phyloP scores from a whole-genome alignment of 1,140 invertebrate species.

The Galleria mellonella region DNA sequence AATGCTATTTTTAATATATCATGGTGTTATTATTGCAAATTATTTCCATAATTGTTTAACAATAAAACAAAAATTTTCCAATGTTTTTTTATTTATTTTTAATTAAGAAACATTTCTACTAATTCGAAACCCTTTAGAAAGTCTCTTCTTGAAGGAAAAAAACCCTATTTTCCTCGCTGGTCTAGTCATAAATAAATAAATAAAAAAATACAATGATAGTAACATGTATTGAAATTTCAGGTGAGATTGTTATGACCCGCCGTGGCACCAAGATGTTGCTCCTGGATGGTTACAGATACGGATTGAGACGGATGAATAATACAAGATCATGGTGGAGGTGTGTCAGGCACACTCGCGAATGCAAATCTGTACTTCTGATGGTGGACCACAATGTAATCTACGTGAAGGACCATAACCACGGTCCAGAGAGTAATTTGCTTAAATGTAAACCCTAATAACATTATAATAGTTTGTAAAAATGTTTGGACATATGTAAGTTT shows the following conservation, averaged over 20 bases:
- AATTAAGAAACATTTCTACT: no score
- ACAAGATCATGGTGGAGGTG: constrained; percentile 28
- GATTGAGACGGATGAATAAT: constrained; percentile 14
- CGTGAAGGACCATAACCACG: constrained; percentile 26
- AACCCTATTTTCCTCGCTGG: no score
- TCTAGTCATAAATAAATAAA: no score
- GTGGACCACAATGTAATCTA: constrained; percentile 9
- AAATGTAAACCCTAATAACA: not conserved
- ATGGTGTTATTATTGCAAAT: no score
- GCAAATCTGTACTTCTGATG: constrained; percentile 16
- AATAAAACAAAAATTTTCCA: no score
- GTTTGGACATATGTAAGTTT: no score
- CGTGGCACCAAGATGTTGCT: constrained; percentile 20
- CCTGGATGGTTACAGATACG: constrained; percentile 20
- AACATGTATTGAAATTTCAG: constrained; percentile 2
- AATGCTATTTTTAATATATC: no score
- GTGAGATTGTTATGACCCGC: not conserved
- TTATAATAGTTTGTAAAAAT: no score
- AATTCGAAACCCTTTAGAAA: no score
- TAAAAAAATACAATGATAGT: constrained; percentile 28
- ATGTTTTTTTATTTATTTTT: no score
- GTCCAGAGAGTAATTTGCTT: not conserved
- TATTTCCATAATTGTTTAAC: no score
- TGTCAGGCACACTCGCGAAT: constrained; percentile 21
- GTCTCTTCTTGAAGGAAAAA: no score